Evolutionary conservation across 1,140 invertebrate genomes (phyloP), one percentile per base, ranked within the genome.

Genomic region (Ceratina japonica): DNA sequence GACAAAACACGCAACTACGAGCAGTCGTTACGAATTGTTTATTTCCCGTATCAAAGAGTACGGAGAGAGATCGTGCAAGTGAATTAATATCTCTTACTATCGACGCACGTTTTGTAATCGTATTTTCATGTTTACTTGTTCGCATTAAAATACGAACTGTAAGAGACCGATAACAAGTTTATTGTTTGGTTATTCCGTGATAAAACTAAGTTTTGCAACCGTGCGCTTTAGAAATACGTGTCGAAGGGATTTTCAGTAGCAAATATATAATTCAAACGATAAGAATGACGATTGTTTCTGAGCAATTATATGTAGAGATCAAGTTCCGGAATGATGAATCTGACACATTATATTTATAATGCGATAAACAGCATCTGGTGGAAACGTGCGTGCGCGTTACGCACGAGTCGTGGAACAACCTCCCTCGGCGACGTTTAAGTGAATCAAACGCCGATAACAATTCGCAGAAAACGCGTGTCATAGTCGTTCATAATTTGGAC

Each of bases 231-330:
- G 10, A 52, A 15, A 27, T 49, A 3, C 16, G 8, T 20, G 27
- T 22, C n/a, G 16, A 15, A 24, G 37, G 20, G 37, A 59, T 7
- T 20, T 7, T 37, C 54, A 31, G 7, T 15, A 18, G 8, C 0
- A 3, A 7, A 15, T 15, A n/a, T 59, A 20, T 44, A 44, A 44
- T 56, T 18, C 20, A 27, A 73, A 56, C 27, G 31, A 1, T 2
- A 1, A 18, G 2, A 1, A 18, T 3, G 65, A 70, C 37, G 37
- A 70, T 49, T n/a, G 12, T 31, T 51, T n/a, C 15, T 15, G 31
- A 52, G 31, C 61, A 70, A 61, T 76, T 62, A 52, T 52, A n/a
- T n/a, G n/a, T n/a, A 76, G 56, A 22, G 13, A 69, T 61, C 44
- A 37, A 22, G 44, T 76, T 70, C 20, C 65, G 44, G 65, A 18